A percentile compares a stretch with the other conserved stretches of the same genome.
Evolutionary conservation across 2,113 vertebrate genomes (phyloP).

Genomic region (Thermophis baileyi): DNA sequence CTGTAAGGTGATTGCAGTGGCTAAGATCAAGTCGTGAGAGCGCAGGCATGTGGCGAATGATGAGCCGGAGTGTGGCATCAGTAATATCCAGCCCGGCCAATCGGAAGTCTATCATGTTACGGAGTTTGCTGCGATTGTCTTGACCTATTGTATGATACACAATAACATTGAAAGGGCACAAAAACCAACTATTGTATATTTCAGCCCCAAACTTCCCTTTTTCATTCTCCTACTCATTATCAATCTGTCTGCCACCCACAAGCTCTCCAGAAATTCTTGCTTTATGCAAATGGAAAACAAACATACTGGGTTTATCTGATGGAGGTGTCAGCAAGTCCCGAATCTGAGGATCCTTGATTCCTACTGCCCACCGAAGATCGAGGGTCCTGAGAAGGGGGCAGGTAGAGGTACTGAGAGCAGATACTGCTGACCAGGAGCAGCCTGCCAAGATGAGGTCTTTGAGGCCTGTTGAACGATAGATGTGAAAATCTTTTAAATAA

Average conservation of each 20-base stretch:
- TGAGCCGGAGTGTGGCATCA: constrained; percentile 89
- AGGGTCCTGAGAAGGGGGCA: constrained; percentile 95
- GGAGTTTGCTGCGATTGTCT: constrained; percentile 95
- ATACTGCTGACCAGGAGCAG: constrained; percentile 92
- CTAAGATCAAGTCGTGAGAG: constrained; percentile 94
- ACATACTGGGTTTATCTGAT: constrained; percentile 77
- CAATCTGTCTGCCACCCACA: neutral
- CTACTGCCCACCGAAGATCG: constrained; percentile 94
- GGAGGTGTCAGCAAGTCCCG: constrained; percentile 90
- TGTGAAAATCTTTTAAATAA: neutral
- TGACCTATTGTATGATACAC: constrained; percentile 71
- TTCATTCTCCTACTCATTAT: neutral
- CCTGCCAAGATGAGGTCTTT: constrained; percentile 93
- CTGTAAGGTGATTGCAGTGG: constrained; percentile 90
- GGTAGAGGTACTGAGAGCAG: constrained; percentile 91
- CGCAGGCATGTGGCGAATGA: constrained; percentile 96
- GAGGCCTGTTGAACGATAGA: constrained; percentile 71
- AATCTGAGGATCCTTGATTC: constrained; percentile 93
- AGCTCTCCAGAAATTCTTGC: neutral
- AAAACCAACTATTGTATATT: neutral
- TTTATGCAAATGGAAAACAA: neutral
- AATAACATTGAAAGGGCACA: neutral
- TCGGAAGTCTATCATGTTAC: constrained; percentile 90
- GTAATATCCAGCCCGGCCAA: constrained; percentile 93
- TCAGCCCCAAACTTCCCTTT: neutral